Evolutionary conservation across 1,140 invertebrate genomes (phyloP), one percentile per base, ranked within the genome.

Genomic region (fruit fly (Drosophila melanogaster)): DNA sequence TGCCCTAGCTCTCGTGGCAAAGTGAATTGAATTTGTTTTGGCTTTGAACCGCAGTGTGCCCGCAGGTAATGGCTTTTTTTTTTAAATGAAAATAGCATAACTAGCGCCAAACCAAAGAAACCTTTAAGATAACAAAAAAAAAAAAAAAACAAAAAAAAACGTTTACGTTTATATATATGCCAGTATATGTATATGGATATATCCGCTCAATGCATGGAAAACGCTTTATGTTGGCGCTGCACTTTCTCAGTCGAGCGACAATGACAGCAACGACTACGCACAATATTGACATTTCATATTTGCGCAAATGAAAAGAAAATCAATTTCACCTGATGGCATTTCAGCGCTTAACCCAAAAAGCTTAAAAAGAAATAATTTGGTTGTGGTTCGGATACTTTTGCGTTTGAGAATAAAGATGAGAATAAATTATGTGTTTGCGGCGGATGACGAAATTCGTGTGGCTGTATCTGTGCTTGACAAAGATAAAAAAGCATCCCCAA

Each of bases 251-350:
- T 11, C 49, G 44, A 64, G 12, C 61, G 56, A 50, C 69, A 65
- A 66, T 70, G 59, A 54, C 47, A 49, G 46, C 43, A 37, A 44
- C 58, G 50, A 46, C 66, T 71, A 81, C 77, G 81, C 80, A 89
- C 87, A 91, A 90, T 91, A 90, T 91, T 91, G 90, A 90, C 86
- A 77, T 80, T 91, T 91, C 78, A 91, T 91, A 91, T 91, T 91
- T 91, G 83, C 90, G 64, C 90, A 91, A 91, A 90, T 83, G 90
- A 91, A 91, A 90, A 89, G 86, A 90, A 91, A 91, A 91, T 91
- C 90, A 91, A 91, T 91, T 91, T 91, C 90, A 91, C 90, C 83
- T 90, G 83, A 64, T 71, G 83, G 74, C 77, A 87, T 90, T 91
- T 91, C 66, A 57, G 61, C 86, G 65, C 69, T 91, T 90, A 90